Conservation (phyloP, 2,113 vertebrate species). For the Psammodynastes pulverulentus region DNA sequence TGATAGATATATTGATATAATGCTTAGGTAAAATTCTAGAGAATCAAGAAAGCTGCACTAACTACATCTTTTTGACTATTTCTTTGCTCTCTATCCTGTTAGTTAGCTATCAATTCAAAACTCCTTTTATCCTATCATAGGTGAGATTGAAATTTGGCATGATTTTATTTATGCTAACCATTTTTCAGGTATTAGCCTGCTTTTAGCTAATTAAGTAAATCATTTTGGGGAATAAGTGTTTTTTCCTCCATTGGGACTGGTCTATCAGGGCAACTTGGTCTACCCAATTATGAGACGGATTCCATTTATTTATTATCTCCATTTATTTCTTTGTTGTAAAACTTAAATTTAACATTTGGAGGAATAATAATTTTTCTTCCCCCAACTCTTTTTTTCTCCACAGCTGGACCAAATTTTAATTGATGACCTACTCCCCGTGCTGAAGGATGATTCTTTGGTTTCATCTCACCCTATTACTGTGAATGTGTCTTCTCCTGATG, state of each 20-base stretch:
- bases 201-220: background rate
- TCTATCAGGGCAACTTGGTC: too few species aligned
- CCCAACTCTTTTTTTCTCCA: constrained; percentile 26
- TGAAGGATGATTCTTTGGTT: constrained; percentile 85
- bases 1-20: background rate
- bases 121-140: background rate
- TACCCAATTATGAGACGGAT: too few species aligned
- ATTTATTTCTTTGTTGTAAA: too few species aligned
- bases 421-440: constrained; percentile 86
- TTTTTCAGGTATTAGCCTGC: background rate
- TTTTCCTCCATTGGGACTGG: too few species aligned
- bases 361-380: background rate
- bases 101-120: background rate
- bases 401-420: constrained; percentile 88
- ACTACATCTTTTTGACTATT: background rate
- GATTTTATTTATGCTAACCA: background rate
- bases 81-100: background rate
- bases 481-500: constrained; percentile 80
- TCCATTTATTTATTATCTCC: too few species aligned
- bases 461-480: constrained; percentile 93
- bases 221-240: background rate
- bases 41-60: background rate
- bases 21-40: background rate
- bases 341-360: background rate
- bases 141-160: background rate